Base-by-base conservation (phyloP, 2,113 vertebrate genomes). In the Anarhynchus alexandrinus region DNA sequence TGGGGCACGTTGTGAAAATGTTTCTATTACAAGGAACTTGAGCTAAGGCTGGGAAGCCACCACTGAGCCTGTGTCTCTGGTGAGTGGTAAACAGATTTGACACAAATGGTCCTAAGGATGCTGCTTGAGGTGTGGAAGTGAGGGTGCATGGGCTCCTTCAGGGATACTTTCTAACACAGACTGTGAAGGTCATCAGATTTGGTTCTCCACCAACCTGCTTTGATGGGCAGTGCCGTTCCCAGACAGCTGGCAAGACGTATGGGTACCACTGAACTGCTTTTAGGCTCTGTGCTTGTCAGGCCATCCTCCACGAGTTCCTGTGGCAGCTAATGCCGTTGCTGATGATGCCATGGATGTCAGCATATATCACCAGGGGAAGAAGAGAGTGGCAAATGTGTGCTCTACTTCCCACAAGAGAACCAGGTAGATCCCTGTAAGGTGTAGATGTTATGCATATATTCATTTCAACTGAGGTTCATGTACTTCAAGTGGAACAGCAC, bases 361-460 rank as follows among this genome's bases (percentile, higher is more conserved):
- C 27, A 42, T 12, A 4, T 13, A 45, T 45, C 42, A 85, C 27
- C 19, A 59, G 29, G 22, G 42, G 42, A 69, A 92, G 27, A 74
- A 64, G 15, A 54, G 26, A 62, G 42, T 0, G 4, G 4, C 4
- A 6, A 64, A 62, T 43, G 22, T 8, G 10, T 40, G 34, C 20
- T 90, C 4, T 36, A 2, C 26, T 47, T 49, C 40, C 12, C 16
- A 22, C 21, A 17, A 6, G 23, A 77, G 58, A 81, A 52, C 4
- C 0, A 0, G 8, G 11, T 11, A 34, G 45, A 27, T 52, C 14
- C 14, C 26, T 52, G 29, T 17, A 26, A 80, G 9, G 8, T 61
- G 49, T 78, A 54, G 18, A 7, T 70, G 3, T 22, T 66, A 42
- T 8, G 11, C 10, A 23, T 22, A 8, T 51, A 51, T 47, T 57